Percentiles rank a stretch among this genome's conserved stretches.
Conservation (phyloP, 2,888 invertebrate genomes). For the Alcis repandata region DNA sequence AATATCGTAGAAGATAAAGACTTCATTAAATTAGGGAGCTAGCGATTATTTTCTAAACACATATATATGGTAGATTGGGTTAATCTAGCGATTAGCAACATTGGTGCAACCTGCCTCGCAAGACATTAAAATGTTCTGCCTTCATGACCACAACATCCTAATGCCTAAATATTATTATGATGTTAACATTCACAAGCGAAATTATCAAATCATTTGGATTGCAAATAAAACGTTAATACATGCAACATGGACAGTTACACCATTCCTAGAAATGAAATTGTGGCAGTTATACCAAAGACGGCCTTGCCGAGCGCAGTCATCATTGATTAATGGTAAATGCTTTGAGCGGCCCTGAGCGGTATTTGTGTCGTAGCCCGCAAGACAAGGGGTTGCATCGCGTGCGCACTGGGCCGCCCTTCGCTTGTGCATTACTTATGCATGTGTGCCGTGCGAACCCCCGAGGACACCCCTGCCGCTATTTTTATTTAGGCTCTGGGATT, state of each 20-base stretch:
- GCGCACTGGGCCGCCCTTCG: conserved; percentile 76
- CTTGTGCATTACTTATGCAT: conserved; percentile 84
- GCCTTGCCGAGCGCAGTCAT: conserved; percentile 56
- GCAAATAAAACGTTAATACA: conserved; percentile 1
- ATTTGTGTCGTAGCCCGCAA: conserved; percentile 38
- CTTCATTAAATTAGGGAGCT: background rate
- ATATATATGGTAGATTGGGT: no score
- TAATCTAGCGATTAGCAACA: no score
- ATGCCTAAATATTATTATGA: no score
- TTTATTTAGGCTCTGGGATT: conserved; percentile 77
- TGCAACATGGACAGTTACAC: conserved; percentile 37
- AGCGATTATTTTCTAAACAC: no score
- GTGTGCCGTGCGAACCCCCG: conserved; percentile 59
- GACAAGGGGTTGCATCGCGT: conserved; percentile 70
- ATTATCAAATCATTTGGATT: background rate
- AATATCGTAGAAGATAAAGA: background rate
- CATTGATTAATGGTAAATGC: conserved; percentile 71
- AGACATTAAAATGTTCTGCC: no score
- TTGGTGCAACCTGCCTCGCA: no score
- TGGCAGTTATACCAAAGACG: conserved; percentile 18
- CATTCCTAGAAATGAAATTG: conserved; percentile 21
- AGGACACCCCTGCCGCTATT: conserved; percentile 66
- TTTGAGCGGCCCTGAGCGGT: conserved; percentile 64
- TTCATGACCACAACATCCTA: no score
- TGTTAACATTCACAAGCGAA: background rate